A percentile compares a stretch with the other conserved stretches of the same genome.
These are phyloP conservation scores for Sporophila hypoxantha DNA, from an alignment of 2,113 vertebrate genomes.

Conservation along the genomic window DNA sequence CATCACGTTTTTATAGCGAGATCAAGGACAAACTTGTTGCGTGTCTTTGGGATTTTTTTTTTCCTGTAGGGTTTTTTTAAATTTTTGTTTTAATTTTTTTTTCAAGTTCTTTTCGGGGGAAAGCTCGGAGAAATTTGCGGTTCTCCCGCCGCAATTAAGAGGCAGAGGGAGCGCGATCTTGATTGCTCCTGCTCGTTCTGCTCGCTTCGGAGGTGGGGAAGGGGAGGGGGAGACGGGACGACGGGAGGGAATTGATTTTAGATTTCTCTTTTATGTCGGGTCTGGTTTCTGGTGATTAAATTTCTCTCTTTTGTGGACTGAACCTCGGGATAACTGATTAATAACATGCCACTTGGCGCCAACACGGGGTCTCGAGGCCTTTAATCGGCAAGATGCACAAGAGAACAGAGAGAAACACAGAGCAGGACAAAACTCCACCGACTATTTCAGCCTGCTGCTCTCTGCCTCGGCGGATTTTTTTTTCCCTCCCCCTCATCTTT, in stretches of 20 bases:
- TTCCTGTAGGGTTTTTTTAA: neutral
- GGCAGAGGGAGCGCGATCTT: neutral
- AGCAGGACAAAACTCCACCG: constrained; percentile 34
- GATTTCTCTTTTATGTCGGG: constrained; percentile 62
- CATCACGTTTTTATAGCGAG: constrained; percentile 18
- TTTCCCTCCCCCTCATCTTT: constrained; percentile 23
- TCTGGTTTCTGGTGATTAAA: constrained; percentile 67
- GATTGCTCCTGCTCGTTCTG: constrained; percentile 18
- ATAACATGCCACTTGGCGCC: constrained; percentile 69
- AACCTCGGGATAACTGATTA: constrained; percentile 64
- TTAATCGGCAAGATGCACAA: constrained; percentile 60
- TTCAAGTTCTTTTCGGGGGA: neutral
- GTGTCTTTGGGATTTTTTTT: neutral
- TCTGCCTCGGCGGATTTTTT: neutral
- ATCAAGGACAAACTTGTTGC: constrained; percentile 23
- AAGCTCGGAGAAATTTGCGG: neutral
- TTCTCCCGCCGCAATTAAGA: constrained; percentile 1
- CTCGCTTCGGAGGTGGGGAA: neutral
- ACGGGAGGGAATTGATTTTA: constrained; percentile 46
- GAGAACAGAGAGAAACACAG: constrained; percentile 59
- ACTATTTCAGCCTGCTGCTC: constrained; percentile 27
- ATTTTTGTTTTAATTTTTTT: neutral
- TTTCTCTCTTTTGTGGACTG: constrained; percentile 61
- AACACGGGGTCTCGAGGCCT: constrained; percentile 58
- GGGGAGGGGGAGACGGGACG: neutral